phyloP scores from a whole-genome alignment of 1,140 invertebrate genomes.

The Drosophila ogumai region DNA sequence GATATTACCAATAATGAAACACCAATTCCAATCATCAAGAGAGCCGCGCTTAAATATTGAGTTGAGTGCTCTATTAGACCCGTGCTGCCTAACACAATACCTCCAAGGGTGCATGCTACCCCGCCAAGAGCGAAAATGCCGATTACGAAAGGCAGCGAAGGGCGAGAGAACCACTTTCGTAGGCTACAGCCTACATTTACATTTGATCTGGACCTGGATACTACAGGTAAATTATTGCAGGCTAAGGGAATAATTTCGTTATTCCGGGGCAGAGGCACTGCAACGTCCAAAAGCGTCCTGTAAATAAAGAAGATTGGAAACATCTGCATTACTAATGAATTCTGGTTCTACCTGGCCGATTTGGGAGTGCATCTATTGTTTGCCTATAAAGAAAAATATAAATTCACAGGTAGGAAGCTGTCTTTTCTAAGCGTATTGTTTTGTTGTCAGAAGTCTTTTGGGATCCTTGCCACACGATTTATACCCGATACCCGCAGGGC shows the following conservation, averaged over 20 bases:
- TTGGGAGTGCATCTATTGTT: background rate
- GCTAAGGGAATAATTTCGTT: slow-evolving; percentile 17
- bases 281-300: slow-evolving; percentile 57
- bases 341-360: slow-evolving; percentile 5
- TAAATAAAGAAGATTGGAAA: slow-evolving; percentile 17
- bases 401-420: slow-evolving; percentile 22
- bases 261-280: slow-evolving; percentile 51
- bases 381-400: background rate
- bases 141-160: slow-evolving; percentile 81
- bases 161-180: slow-evolving; percentile 77
- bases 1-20: slow-evolving; percentile 79
- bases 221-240: slow-evolving; percentile 23
- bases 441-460: background rate
- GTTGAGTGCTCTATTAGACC: slow-evolving; percentile 81
- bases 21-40: slow-evolving; percentile 82
- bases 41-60: slow-evolving; percentile 79
- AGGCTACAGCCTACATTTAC: slow-evolving; percentile 42
- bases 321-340: slow-evolving; percentile 6
- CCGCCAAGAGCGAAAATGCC: slow-evolving; percentile 80
- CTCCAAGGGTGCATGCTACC: slow-evolving; percentile 78
- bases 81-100: slow-evolving; percentile 80
- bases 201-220: slow-evolving; percentile 15
- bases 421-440: slow-evolving; percentile 28
- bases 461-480: background rate
- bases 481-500: background rate